Conservation (phyloP, 92 coral and sea anemone species). For the Galaxea fascicularis region DNA sequence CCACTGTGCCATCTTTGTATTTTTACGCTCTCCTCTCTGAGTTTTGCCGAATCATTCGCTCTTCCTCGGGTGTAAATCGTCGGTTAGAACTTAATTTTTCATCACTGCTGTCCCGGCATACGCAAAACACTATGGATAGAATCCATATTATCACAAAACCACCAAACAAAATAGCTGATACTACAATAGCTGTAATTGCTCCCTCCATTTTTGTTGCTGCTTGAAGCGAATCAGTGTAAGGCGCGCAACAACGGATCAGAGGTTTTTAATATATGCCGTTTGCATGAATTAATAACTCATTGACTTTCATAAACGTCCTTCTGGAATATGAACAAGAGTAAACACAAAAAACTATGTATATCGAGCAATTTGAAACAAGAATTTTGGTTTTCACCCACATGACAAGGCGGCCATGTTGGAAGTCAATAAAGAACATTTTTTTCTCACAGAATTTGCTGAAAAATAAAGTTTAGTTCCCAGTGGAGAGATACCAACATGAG, state of each 20-base stretch:
- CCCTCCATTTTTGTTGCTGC: background rate
- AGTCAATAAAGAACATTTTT: too few species aligned
- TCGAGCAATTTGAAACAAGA: too few species aligned
- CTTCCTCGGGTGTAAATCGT: slow-evolving; percentile 34
- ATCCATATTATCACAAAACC: slow-evolving; percentile 24
- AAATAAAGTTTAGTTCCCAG: too few species aligned
- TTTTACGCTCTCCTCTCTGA: slow-evolving; percentile 40
- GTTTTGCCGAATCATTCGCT: slow-evolving; percentile 39
- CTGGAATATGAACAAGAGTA: background rate
- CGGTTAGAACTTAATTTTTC: background rate
- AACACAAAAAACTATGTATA: background rate
- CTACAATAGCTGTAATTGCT: slow-evolving; percentile 19
- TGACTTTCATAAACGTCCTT: background rate
- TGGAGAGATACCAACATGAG: too few species aligned
- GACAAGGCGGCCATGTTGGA: too few species aligned
- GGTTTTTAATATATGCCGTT: slow-evolving; percentile 11
- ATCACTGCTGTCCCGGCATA: slow-evolving; percentile 18
- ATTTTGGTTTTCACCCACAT: too few species aligned
- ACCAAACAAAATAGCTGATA: slow-evolving; percentile 38
- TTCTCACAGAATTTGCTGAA: too few species aligned
- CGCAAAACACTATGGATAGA: slow-evolving; percentile 35
- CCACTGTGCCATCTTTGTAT: slow-evolving; percentile 4
- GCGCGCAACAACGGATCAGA: background rate
- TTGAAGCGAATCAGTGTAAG: background rate
- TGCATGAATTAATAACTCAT: background rate